Evolutionary conservation across 2,888 invertebrate species (phyloP), one percentile per base, ranked within the genome.

Genomic region (Netelia virgata): DNA sequence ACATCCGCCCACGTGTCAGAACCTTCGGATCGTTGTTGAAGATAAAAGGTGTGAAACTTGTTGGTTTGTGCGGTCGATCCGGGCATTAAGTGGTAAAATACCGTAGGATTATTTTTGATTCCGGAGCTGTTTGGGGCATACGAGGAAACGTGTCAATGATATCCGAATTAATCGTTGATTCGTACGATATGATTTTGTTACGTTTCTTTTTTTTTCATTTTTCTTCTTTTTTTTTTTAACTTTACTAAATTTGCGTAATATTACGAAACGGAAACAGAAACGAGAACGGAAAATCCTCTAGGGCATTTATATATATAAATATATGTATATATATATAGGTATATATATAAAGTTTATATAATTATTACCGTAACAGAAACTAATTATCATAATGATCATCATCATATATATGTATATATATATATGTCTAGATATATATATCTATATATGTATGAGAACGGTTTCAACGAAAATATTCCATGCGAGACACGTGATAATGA

Each of bases 31-130:
- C 98, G 96, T 95, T 98, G 98, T 96, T 98, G 98, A 89, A 98
- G 96, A 94, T 98, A 98, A 94, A 98, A 98, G 86, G 98, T 98
- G 94, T 98, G 98, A 94, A 97, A 97, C 94, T 98, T 98, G 95
- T 98, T 98, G 90, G 98, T 98, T 94, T 98, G 98, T 8, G 98
- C 98, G 79, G 98, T 98, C 50, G 98, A 98, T 87, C 98, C 98
- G 87, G 98, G 98, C 97, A 98, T 98, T 93, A 98, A 95, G 86
- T 97, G 97, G 95, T 98, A 98, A 95, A 98, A 98, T 90, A 98
- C 98, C 90, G 98, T 98, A 82, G 98, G 98, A 94, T 98, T 98
- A 94, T 98, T 98, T 94, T 98, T 98, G 94, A 98, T 98, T 89
- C 98, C 98, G 93, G 98, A 98, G 95, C 98, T 98, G 96, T 90